Percentiles rank a stretch among this genome's conserved stretches.
These are phyloP conservation scores for Brachionus paranguensis DNA, from an alignment of 1,140 invertebrate species.

Conservation along the genomic window DNA sequence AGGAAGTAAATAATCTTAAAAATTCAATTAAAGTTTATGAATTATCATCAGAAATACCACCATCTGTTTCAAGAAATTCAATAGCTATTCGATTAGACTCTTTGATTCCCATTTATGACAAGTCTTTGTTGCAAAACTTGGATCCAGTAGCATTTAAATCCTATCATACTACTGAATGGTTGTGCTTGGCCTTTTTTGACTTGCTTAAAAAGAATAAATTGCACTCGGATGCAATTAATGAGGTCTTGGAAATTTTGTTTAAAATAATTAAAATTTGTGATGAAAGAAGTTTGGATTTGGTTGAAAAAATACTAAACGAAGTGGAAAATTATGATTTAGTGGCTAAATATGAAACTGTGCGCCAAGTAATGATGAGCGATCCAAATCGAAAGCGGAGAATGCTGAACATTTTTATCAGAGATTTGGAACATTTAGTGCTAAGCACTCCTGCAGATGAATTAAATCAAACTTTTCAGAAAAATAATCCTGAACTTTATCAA, in stretches of 20 bases:
- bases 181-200: neutral
- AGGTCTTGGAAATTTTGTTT: neutral
- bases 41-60: neutral
- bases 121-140: neutral
- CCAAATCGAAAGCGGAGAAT: neutral
- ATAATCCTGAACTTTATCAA: neutral
- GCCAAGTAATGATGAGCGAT: neutral
- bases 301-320: neutral
- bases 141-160: neutral
- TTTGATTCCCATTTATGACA: neutral
- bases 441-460: neutral
- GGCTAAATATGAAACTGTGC: neutral
- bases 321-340: neutral
- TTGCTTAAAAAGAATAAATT: neutral
- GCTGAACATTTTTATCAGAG: neutral
- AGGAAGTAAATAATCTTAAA: neutral
- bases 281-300: neutral
- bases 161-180: neutral
- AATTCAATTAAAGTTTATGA: neutral
- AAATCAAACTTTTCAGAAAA: neutral
- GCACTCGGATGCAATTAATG: neutral
- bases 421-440: neutral
- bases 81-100: neutral
- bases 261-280: neutral
- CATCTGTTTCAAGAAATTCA: neutral